Evolutionary conservation across 2,888 invertebrate genomes (phyloP), one percentile per base, ranked within the genome.

Genomic region (Diaphora mendica): DNA sequence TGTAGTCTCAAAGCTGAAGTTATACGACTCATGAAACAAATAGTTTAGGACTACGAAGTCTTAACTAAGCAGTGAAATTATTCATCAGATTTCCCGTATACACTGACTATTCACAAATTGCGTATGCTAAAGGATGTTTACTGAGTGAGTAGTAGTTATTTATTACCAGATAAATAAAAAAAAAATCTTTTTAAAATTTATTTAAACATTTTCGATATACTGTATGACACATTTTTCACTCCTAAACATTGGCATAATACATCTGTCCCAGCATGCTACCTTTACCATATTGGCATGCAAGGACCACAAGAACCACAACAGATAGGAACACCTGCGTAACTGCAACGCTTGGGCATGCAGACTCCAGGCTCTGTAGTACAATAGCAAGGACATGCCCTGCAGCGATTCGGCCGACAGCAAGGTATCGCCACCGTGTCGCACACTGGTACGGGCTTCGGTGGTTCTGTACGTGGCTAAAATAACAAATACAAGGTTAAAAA

Each of bases 341-440:
- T 94, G 88, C 95, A 95, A 4, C 94, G 90, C 74, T 94, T 94
- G 7, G 93, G 92, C 2, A 85, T 86, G 77, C 94, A 94, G 0
- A 93, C 80, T 0, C 87, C 93, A 0, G 95, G 92, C 75, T 93
- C 93, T 0, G 92, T 92, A 81, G 94, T 95, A 88, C 96, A 95
- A 89, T 96, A 96, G 86, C 96, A 96, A 11, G 96, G 94, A 82
- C 96, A 96, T 3, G 96, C 96, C 88, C 95, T 96, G 86, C 96
- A 96, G 79, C 96, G 91, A 81, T 94, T 94, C 1, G 95, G 94
- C 78, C 92, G 94, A 91, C 95, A 96, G 92, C 90, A 94, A 76
- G 93, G 96, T 83, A 96, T 96, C 77, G 93, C 96, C 81, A 92
- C 92, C 74, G 91, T 89, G 35, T 93, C 91, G 70, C 90, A 90